Evolutionary conservation across 2,888 invertebrate species (phyloP).

Genomic region (Fabriciana adippe): DNA sequence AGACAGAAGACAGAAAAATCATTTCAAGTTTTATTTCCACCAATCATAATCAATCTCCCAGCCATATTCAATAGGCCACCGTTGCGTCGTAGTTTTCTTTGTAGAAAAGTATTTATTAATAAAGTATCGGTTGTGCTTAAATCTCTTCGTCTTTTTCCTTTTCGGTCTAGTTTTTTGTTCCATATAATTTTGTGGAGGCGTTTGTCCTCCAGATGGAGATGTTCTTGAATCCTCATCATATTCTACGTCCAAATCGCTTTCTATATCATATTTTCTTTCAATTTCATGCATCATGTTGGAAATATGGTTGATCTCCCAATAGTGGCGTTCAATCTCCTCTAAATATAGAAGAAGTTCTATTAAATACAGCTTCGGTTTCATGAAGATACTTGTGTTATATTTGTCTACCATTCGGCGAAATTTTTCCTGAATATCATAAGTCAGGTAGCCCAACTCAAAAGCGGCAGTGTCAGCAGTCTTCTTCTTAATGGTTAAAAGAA

Average conservation of each 20-base stretch:
- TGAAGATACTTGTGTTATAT: slow-evolving; percentile 38
- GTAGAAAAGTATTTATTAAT: background rate
- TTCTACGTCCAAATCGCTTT: slow-evolving; percentile 11
- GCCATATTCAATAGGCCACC: slow-evolving; percentile 51
- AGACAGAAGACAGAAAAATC: background rate
- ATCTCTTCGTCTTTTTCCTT: slow-evolving; percentile 7
- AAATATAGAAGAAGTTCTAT: slow-evolving; percentile 39
- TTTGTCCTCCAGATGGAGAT: background rate
- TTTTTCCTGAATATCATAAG: slow-evolving; percentile 46
- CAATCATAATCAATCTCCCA: slow-evolving; percentile 52
- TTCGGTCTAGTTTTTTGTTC: background rate
- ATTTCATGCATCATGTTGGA: slow-evolving; percentile 53
- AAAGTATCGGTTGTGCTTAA: slow-evolving; percentile 4
- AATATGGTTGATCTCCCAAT: slow-evolving; percentile 50
- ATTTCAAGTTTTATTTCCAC: slow-evolving; percentile 26
- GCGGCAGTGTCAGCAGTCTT: slow-evolving; percentile 24
- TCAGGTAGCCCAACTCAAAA: slow-evolving; percentile 41
- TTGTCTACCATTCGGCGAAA: slow-evolving; percentile 55
- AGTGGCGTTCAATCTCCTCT: slow-evolving; percentile 42
- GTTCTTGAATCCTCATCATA: slow-evolving; percentile 4
- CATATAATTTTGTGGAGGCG: background rate
- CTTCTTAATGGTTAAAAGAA: slow-evolving; percentile 25
- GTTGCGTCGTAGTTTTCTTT: slow-evolving; percentile 20
- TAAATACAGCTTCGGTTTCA: slow-evolving; percentile 29
- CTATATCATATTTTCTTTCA: slow-evolving; percentile 44